Conservation (phyloP, 1,140 invertebrate genomes). For the Sinella curviseta region DNA sequence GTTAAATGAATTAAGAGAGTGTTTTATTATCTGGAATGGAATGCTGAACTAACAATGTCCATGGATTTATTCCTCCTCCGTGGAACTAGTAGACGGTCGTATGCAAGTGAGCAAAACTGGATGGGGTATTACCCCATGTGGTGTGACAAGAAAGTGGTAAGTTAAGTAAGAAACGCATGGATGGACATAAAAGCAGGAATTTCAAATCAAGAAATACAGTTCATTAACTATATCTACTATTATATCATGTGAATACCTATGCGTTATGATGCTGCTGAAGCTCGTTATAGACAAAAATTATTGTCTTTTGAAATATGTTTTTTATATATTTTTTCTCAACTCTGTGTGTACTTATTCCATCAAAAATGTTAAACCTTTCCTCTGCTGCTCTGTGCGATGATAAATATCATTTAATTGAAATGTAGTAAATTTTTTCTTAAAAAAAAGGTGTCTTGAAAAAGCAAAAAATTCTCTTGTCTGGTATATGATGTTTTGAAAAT, state of each 20-base stretch:
- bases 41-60: slow-evolving; percentile 1
- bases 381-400: not conserved
- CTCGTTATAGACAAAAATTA: too few relatives aligned
- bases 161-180: not conserved
- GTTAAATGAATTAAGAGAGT: slow-evolving; percentile 21
- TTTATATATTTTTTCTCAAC: not conserved
- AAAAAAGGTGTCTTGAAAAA: not conserved
- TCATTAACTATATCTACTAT: not conserved
- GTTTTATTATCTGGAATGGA: slow-evolving; percentile 25
- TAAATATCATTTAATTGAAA: slow-evolving; percentile 17
- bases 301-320: not conserved
- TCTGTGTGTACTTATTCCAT: not conserved
- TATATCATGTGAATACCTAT: too few relatives aligned
- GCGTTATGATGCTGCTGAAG: too few relatives aligned
- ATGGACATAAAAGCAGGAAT: slow-evolving; percentile 14
- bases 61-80: too few relatives aligned
- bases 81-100: too few relatives aligned
- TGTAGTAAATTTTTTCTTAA: not conserved
- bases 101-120: slow-evolving; percentile 19
- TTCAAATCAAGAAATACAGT: slow-evolving; percentile 4
- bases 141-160: slow-evolving; percentile 19
- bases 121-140: slow-evolving; percentile 17
- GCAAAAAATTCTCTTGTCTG: not conserved
- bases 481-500: not conserved
- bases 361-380: not conserved